Evolutionary conservation across 2,888 invertebrate genomes (phyloP).

Genomic region (Palloptera scutellata): DNA sequence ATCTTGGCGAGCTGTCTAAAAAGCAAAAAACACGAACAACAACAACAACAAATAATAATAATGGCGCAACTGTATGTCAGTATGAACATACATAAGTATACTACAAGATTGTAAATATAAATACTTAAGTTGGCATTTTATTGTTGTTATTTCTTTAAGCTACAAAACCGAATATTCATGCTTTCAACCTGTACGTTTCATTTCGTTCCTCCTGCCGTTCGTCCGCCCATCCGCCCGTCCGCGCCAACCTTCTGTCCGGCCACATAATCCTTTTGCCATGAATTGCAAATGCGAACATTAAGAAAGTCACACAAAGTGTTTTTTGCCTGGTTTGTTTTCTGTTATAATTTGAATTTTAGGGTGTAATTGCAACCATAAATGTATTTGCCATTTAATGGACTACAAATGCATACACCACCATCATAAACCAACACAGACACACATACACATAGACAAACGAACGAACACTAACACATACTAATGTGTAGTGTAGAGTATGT

Average conservation of each 20-base stretch:
- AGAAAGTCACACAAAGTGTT: conserved; percentile 45
- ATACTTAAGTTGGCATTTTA: conserved; percentile 43
- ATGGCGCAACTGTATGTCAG: conserved; percentile 11
- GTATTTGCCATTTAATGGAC: conserved; percentile 57
- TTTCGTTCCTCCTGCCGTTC: no score
- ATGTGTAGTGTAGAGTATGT: conserved; percentile 6
- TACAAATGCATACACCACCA: conserved; percentile 31
- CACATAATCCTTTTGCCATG: conserved; percentile 27
- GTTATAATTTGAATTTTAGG: conserved; percentile 61
- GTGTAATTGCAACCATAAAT: conserved; percentile 61
- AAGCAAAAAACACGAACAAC: conserved; percentile 40
- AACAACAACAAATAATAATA: conserved; percentile 26
- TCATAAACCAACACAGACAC: conserved; percentile 13
- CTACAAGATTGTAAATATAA: conserved; percentile 56
- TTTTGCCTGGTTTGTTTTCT: conserved; percentile 49
- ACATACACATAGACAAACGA: conserved; percentile 6
- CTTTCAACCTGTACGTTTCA: no score
- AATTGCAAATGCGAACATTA: conserved; percentile 32
- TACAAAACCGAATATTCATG: conserved; percentile 34
- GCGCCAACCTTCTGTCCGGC: background rate
- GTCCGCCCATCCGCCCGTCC: background rate
- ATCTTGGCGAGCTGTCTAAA: conserved; percentile 42
- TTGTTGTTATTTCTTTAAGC: conserved; percentile 39
- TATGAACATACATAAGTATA: conserved; percentile 51
- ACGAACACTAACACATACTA: background rate